Conservation (phyloP, 2,113 vertebrate genomes). For the Campylomormyrus numenius region DNA sequence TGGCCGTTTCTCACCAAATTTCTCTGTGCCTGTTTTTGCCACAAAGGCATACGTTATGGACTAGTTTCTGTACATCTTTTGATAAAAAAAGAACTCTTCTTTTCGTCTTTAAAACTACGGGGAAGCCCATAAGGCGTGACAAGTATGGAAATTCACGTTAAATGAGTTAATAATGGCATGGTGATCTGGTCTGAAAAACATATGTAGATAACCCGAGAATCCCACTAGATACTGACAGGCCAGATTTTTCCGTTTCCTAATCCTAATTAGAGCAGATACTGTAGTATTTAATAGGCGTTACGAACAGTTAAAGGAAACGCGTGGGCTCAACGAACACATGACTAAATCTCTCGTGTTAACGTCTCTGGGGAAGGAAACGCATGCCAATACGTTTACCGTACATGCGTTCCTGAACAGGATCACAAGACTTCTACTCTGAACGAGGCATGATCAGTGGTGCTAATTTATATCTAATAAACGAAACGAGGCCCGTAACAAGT, state of each 20-base stretch:
- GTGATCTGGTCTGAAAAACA: background rate
- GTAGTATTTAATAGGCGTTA: background rate
- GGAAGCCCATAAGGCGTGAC: background rate
- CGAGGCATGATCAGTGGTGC: background rate
- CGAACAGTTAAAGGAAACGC: background rate
- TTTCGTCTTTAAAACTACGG: background rate
- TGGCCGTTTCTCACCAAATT: background rate
- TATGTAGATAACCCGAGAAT: background rate
- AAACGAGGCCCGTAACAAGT: background rate
- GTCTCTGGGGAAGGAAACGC: background rate
- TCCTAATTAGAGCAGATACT: background rate
- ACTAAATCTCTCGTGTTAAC: background rate
- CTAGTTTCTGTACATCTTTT: background rate
- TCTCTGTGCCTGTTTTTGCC: background rate
- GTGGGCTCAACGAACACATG: background rate
- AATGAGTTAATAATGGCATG: background rate
- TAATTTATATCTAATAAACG: background rate
- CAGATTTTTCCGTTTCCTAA: background rate
- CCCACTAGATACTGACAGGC: background rate
- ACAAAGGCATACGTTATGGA: background rate
- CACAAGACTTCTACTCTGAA: background rate
- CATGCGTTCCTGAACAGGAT: background rate
- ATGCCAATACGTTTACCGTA: background rate
- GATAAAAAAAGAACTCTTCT: background rate
- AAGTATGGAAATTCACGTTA: background rate